Evolutionary conservation across 2,888 invertebrate species (phyloP), one percentile per base, ranked within the genome.

Genomic region (Phyllotreta striolata): DNA sequence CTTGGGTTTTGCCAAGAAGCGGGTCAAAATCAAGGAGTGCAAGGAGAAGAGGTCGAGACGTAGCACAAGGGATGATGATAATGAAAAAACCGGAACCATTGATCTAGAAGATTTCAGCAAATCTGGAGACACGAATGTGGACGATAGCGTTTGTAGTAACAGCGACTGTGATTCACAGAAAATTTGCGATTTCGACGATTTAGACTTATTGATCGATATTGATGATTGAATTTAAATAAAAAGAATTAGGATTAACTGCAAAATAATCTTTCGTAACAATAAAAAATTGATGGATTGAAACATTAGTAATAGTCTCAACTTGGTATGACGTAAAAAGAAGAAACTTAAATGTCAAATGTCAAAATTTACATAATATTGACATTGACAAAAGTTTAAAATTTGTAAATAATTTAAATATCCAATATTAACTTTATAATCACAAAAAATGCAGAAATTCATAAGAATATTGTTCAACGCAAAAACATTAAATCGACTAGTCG

Each of bases 11-110:
- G 66, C 54, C 10, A 64, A 69, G 44, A 63, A 57, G 49, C 54
- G 64, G 38, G 72, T 72, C 5, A 63, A 62, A 61, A 70, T 72
- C 14, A 66, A 62, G 47, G 71, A 71, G 61, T 24, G 24, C 24
- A 12, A n/a, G 3, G 44, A 41, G n/a, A 44, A 13, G 3, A 44
- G 14, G n/a, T 24, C 46, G 34, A 56, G 49, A 35, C 8, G 43
- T 0, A 43, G n/a, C 9, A 2, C 4, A 54, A 12, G 9, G 10
- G 34, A 54, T 13, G 41, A 41, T 3, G 59, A 51, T 2, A 9
- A 10, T 13, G 51, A 52, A 52, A 52, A 60, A 43, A 41, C n/a
- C 1, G 49, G 12, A 35, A 8, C n/a, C 6, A 47, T 47, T 47
- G 35, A 49, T 49, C 35, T 49, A 12, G 35, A 49, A 34, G 12